Evolutionary conservation across 1,140 invertebrate genomes (phyloP).

Genomic region (Odontomachus brunneus): DNA sequence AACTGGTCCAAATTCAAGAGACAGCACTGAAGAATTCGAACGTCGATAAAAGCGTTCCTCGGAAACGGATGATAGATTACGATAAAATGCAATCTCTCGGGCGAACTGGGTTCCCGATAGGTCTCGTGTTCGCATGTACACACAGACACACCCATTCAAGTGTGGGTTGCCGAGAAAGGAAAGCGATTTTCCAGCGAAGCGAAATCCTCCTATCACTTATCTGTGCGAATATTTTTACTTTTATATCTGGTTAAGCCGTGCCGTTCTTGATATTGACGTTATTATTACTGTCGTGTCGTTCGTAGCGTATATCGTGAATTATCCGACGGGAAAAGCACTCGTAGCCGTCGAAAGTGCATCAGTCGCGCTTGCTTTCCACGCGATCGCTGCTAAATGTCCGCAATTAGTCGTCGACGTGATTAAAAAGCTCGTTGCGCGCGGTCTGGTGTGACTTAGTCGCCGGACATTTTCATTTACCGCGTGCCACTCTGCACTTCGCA

Average conservation of each 20-base stretch:
- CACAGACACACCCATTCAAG: not conserved
- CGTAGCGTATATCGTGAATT: not conserved
- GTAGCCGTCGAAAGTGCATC: conserved; percentile 31
- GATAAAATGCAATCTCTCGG: conserved; percentile 37
- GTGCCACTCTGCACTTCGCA: conserved; percentile 1
- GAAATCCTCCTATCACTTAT: conserved; percentile 7
- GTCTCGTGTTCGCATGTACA: not conserved
- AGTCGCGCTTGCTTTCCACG: conserved; percentile 16
- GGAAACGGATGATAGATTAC: not conserved
- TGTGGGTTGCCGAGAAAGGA: not conserved
- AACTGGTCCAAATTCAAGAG: not conserved
- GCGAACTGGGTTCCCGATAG: conserved; percentile 1
- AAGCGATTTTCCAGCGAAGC: conserved; percentile 33
- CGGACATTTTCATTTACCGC: conserved; percentile 21
- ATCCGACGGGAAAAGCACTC: conserved; percentile 26
- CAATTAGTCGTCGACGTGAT: conserved; percentile 31
- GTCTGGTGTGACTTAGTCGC: conserved; percentile 1
- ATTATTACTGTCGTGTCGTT: conserved; percentile 11
- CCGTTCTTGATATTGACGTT: conserved; percentile 38
- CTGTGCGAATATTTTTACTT: not conserved
- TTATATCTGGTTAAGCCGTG: conserved; percentile 20
- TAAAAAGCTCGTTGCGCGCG: conserved; percentile 35
- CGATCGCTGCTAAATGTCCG: conserved; percentile 9
- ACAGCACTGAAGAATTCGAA: not conserved
- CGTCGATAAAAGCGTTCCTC: not conserved